These are phyloP conservation scores for Eilema depressum DNA, from an alignment of 2,888 invertebrate species.

Conservation along the genomic window DNA sequence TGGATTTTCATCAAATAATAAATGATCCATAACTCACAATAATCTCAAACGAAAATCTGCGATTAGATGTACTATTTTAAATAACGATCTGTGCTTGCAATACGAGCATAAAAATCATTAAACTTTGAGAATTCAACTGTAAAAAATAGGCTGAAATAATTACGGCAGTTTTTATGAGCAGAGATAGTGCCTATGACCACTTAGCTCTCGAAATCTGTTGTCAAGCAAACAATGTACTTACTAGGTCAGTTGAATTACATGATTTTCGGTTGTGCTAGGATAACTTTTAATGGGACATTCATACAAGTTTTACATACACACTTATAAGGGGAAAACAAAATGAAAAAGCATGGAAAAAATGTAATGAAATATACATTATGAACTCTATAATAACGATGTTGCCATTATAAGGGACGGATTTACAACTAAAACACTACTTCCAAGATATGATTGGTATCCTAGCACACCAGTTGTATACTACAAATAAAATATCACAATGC, in stretches of 20 bases:
- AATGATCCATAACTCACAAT: neutral
- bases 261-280: neutral
- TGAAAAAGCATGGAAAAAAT: neutral
- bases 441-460: conserved; percentile 5
- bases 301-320: neutral
- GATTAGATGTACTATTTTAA: neutral
- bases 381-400: neutral
- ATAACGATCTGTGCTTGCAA: neutral
- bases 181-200: too few species aligned
- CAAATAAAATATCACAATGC: conserved; percentile 50
- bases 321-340: neutral
- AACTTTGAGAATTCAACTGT: neutral
- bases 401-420: neutral
- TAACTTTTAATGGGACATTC: neutral
- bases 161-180: too few species aligned
- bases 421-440: neutral
- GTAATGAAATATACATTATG: neutral
- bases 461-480: conserved; percentile 24
- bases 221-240: neutral
- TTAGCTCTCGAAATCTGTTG: neutral
- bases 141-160: neutral
- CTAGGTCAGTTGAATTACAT: neutral
- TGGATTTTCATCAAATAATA: too few species aligned
- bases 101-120: neutral
- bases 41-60: neutral